These are phyloP conservation scores for Hecatera dysodea DNA, from an alignment of 2,888 invertebrate species.

Conservation along the genomic window DNA sequence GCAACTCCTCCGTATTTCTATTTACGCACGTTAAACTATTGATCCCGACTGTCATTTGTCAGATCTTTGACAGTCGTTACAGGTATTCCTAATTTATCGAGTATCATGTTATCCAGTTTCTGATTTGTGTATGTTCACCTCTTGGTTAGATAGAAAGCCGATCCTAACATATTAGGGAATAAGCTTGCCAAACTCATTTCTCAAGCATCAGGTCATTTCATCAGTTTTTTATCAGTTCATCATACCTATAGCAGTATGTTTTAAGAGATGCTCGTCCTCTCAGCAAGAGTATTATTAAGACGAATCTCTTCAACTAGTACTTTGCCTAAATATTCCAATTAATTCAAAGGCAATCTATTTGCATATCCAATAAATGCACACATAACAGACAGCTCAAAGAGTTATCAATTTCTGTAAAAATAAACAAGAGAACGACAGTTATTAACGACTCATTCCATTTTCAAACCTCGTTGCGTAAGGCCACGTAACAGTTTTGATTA, in stretches of 20 bases:
- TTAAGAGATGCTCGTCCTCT: not conserved
- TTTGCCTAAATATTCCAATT: not conserved
- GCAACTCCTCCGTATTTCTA: not conserved
- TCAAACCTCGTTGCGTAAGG: constrained; percentile 58
- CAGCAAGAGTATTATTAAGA: not conserved
- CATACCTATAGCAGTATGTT: too few relatives aligned
- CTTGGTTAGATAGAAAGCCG: too few relatives aligned
- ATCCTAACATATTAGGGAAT: too few relatives aligned
- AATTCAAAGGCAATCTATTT: not conserved
- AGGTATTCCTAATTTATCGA: too few relatives aligned
- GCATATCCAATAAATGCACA: constrained; percentile 1
- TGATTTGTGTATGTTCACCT: too few relatives aligned
- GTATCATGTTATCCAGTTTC: too few relatives aligned
- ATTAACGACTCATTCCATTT: constrained; percentile 51
- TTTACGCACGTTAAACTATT: not conserved
- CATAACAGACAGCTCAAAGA: not conserved
- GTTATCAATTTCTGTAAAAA: constrained; percentile 7
- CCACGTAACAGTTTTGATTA: constrained; percentile 49
- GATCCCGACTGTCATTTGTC: too few relatives aligned
- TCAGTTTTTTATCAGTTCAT: too few relatives aligned
- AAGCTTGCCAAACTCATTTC: too few relatives aligned
- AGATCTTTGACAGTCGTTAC: not conserved
- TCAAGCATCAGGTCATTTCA: too few relatives aligned
- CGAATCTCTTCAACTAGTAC: not conserved
- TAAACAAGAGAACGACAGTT: constrained; percentile 19